Evolutionary conservation across 2,797 vertebrate genomes (phyloP).

Genomic region (Tolypeutes matacus): DNA sequence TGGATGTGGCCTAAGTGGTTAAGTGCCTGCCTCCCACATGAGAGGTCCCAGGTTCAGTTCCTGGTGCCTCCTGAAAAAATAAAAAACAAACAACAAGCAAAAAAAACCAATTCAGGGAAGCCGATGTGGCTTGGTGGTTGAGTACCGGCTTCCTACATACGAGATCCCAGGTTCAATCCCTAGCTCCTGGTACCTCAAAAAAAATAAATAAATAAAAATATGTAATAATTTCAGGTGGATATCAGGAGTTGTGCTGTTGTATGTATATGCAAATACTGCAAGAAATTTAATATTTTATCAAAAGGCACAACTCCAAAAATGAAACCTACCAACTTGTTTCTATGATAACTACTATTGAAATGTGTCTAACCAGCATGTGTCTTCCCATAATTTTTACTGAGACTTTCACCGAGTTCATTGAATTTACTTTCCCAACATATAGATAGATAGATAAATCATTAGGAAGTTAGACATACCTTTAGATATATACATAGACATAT

Average conservation of each 20-base stretch:
- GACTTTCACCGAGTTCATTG: conserved; percentile 85
- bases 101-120: no score
- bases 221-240: conserved; percentile 56
- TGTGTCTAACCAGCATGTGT: conserved; percentile 87
- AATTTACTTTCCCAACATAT: conserved; percentile 72
- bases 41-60: no score
- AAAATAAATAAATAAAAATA: not conserved
- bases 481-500: not conserved
- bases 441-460: not conserved
- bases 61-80: no score
- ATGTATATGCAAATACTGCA: conserved; percentile 86
- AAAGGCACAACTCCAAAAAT: conserved; percentile 87
- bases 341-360: conserved; percentile 89
- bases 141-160: no score
- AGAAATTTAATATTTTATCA: conserved; percentile 90
- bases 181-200: no score
- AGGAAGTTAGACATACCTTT: not conserved
- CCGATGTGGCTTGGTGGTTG: no score
- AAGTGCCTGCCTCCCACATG: no score
- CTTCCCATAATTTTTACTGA: conserved; percentile 85
- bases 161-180: no score
- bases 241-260: conserved; percentile 66
- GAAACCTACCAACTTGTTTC: conserved; percentile 88
- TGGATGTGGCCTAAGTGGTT: no score
- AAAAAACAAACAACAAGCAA: no score